Conservation (phyloP, 2,113 vertebrate species). For the Lonchura striata region DNA sequence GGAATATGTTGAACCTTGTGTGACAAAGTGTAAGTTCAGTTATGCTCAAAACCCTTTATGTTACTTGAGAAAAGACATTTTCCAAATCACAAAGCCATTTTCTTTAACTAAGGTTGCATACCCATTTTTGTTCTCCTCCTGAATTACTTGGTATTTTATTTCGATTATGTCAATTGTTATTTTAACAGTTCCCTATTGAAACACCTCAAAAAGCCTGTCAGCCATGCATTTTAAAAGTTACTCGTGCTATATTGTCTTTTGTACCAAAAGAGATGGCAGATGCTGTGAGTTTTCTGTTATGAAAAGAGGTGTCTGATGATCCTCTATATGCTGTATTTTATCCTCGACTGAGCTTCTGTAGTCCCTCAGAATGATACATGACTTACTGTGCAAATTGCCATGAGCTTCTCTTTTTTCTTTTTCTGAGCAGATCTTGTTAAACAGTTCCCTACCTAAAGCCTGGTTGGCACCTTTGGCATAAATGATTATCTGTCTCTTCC, state of each 20-base stretch:
- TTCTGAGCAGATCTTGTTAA: neutral
- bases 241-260: neutral
- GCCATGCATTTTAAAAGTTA: neutral
- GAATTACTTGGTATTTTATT: neutral
- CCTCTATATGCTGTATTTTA: neutral
- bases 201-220: neutral
- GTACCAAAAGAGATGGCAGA: neutral
- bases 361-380: neutral
- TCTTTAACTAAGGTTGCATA: neutral
- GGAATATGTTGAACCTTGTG: neutral
- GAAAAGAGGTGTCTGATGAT: neutral
- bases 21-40: neutral
- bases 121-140: neutral
- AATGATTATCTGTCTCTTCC: neutral
- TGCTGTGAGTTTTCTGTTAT: neutral
- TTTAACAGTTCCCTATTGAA: neutral
- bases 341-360: neutral
- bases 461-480: neutral
- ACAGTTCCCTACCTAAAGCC: neutral
- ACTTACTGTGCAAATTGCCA: neutral
- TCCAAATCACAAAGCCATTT: neutral
- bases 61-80: neutral
- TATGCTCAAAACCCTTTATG: neutral
- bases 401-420: neutral
- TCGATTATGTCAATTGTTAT: neutral